Evolutionary conservation across 2,797 vertebrate species (phyloP).

Genomic region (Scolopax rusticola): DNA sequence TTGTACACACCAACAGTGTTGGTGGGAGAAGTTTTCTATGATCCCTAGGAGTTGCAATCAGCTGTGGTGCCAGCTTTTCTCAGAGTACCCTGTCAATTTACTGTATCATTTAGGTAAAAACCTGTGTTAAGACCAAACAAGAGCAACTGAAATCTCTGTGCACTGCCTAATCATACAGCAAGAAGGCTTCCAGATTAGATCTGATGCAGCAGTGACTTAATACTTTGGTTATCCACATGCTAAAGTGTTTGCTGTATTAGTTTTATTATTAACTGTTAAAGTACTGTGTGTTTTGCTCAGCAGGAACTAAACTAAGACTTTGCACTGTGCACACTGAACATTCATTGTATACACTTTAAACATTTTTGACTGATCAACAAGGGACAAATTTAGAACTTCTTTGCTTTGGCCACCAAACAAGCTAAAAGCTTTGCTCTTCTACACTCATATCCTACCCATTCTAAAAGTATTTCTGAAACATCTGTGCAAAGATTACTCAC

Average conservation of each 20-base stretch:
- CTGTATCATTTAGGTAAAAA: not conserved
- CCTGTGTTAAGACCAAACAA: not conserved
- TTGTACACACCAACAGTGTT: not conserved
- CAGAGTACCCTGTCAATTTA: not conserved
- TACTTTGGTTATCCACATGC: not conserved
- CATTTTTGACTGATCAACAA: not conserved
- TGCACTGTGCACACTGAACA: not conserved
- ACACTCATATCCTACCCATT: conserved; percentile 15
- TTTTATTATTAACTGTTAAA: not conserved
- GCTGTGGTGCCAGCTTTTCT: not conserved
- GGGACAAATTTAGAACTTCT: not conserved
- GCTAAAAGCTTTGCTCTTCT: conserved; percentile 18
- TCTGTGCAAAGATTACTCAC: conserved; percentile 65
- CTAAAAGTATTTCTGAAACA: conserved; percentile 57
- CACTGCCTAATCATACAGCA: not conserved
- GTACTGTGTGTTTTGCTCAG: not conserved
- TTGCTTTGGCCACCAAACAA: conserved; percentile 33
- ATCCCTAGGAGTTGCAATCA: not conserved
- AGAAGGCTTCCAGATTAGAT: not conserved
- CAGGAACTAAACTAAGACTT: not conserved
- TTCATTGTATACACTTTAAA: not conserved
- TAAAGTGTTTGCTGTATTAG: not conserved
- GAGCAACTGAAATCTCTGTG: not conserved
- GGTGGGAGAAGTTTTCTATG: not conserved
- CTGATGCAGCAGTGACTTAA: not conserved